Evolutionary conservation across 2,113 vertebrate genomes (phyloP).

Genomic region (Propithecus coquereli): DNA sequence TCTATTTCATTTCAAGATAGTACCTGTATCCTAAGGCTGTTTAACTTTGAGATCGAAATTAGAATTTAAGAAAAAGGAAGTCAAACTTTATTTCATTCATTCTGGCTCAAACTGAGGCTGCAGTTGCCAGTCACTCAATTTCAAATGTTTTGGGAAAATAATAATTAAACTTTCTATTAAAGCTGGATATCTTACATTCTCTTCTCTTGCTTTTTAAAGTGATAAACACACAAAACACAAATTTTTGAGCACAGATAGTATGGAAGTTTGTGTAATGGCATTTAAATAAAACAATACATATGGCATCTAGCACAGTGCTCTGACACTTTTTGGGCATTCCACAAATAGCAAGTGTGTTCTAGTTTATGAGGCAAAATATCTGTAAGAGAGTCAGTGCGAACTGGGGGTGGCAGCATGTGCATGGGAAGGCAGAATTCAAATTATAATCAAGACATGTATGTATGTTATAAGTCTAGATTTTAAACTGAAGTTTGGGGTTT

Average conservation of each 20-base stretch:
- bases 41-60: not conserved
- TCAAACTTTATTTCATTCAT: not conserved
- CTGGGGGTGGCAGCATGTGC: not conserved
- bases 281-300: not conserved
- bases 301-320: not conserved
- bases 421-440: not conserved
- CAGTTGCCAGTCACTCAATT: not conserved
- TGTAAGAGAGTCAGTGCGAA: not conserved
- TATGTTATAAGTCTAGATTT: not conserved
- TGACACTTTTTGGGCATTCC: not conserved
- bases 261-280: not conserved
- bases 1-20: slow-evolving; percentile 21
- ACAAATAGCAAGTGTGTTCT: not conserved
- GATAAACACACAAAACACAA: not conserved
- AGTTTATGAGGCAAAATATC: not conserved
- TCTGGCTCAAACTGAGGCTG: not conserved
- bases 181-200: not conserved
- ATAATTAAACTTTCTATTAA: not conserved
- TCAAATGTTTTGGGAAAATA: slow-evolving; percentile 1
- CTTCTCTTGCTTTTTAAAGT: not conserved
- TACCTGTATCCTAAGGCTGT: not conserved
- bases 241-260: not conserved
- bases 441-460: not conserved
- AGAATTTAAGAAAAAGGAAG: not conserved
- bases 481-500: not conserved